A percentile compares a stretch with the other conserved stretches of the same genome.
Evolutionary conservation across 2,888 invertebrate genomes (phyloP).

Genomic region (Ferrisia virgata): DNA sequence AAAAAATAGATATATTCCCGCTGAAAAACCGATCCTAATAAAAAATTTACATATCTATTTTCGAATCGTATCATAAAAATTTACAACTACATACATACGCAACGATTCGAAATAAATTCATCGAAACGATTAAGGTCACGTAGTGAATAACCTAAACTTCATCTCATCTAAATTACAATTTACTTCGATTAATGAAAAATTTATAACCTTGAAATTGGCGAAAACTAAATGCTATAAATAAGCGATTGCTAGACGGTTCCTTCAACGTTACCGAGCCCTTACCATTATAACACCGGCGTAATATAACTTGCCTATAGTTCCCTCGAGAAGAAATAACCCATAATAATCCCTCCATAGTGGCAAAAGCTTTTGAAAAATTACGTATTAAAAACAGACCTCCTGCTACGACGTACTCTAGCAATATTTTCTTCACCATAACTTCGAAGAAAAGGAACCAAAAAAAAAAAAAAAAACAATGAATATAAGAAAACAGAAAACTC

Average conservation of each 20-base stretch:
- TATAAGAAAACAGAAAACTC: neutral
- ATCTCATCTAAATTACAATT: constrained; percentile 16
- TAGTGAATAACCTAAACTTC: neutral
- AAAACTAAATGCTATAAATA: neutral
- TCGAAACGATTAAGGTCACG: neutral
- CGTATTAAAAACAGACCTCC: neutral
- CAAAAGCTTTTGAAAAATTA: neutral
- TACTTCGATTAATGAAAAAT: constrained; percentile 8
- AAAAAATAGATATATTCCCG: neutral
- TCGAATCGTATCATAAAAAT: neutral
- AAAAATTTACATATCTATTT: neutral
- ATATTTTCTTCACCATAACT: neutral
- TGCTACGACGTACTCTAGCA: neutral
- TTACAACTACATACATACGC: neutral
- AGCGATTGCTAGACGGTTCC: neutral
- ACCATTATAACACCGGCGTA: neutral
- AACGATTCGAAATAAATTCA: neutral
- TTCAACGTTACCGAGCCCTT: neutral
- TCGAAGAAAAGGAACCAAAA: neutral
- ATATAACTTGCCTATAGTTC: neutral
- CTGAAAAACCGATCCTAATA: neutral
- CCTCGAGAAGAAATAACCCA: neutral
- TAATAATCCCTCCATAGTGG: neutral
- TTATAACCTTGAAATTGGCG: constrained; percentile 10
- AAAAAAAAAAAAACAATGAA: neutral